phyloP scores from a whole-genome alignment of 2,113 vertebrate species.

The Chloroceryle aenea region DNA sequence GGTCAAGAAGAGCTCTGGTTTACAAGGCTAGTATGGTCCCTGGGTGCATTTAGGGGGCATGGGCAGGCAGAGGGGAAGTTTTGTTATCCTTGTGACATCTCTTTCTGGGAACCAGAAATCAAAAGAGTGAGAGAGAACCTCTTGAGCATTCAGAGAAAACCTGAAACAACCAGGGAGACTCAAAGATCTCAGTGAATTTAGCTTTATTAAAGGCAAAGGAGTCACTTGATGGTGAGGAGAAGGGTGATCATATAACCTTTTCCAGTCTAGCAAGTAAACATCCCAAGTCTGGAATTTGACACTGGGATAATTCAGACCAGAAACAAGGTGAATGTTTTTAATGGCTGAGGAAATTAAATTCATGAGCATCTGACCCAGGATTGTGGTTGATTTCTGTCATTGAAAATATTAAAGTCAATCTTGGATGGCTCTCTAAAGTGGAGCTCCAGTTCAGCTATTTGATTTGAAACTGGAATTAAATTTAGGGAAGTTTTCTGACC shows the following conservation, averaged over 20 bases:
- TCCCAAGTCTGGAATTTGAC: constrained; percentile 27
- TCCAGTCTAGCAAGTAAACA: background rate
- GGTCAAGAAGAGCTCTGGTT: background rate
- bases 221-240: background rate
- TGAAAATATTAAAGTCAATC: constrained; percentile 17
- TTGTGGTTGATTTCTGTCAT: background rate
- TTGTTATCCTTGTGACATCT: background rate
- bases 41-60: background rate
- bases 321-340: constrained; percentile 48
- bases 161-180: background rate
- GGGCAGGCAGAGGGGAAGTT: background rate
- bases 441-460: background rate
- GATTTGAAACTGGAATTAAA: constrained; percentile 14
- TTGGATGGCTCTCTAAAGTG: background rate
- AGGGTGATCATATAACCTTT: background rate
- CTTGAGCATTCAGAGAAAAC: background rate
- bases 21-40: background rate
- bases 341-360: constrained; percentile 36
- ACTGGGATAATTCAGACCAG: constrained; percentile 41
- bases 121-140: background rate
- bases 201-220: background rate
- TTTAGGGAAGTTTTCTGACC: background rate
- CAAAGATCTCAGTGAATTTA: background rate
- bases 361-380: background rate
- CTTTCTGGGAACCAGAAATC: background rate